A percentile compares a stretch with the other conserved stretches of the same genome.
Conservation (phyloP, 1,140 invertebrate genomes). For the Alviniconcha marisindica region DNA sequence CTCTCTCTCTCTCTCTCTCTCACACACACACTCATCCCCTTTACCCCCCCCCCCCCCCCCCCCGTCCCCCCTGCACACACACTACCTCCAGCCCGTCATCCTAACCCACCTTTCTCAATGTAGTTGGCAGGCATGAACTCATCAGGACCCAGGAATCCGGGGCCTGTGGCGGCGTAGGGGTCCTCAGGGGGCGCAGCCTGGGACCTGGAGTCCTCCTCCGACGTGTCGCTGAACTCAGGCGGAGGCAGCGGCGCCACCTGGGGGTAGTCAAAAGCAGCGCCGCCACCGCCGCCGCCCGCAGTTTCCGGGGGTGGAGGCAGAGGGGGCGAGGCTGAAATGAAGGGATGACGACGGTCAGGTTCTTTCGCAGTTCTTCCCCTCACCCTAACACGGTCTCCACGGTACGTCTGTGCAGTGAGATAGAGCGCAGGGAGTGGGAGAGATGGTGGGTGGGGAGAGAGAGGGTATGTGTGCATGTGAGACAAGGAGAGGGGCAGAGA, state of each 20-base stretch:
- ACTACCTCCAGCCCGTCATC: neutral
- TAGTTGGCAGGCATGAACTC: constrained; percentile 96
- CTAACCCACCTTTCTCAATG: constrained; percentile 92
- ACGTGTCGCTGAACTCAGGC: constrained; percentile 54
- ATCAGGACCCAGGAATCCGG: constrained; percentile 73
- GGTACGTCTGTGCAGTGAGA: no score
- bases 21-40: neutral
- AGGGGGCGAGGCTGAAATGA: constrained; percentile 59
- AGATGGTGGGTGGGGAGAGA: neutral
- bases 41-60: neutral
- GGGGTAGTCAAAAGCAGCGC: constrained; percentile 39
- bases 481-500: neutral
- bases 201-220: constrained; percentile 30
- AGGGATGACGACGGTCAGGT: neutral
- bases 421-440: no score
- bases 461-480: neutral
- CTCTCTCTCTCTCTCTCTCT: neutral
- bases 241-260: constrained; percentile 55
- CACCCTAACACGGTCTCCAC: no score
- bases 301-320: constrained; percentile 59
- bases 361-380: no score
- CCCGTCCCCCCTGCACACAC: neutral
- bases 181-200: constrained; percentile 52
- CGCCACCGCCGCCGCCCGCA: constrained; percentile 8
- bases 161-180: constrained; percentile 68